These are phyloP conservation scores for Homarus gammarus DNA, from an alignment of 2,888 invertebrate species.

Conservation along the genomic window DNA sequence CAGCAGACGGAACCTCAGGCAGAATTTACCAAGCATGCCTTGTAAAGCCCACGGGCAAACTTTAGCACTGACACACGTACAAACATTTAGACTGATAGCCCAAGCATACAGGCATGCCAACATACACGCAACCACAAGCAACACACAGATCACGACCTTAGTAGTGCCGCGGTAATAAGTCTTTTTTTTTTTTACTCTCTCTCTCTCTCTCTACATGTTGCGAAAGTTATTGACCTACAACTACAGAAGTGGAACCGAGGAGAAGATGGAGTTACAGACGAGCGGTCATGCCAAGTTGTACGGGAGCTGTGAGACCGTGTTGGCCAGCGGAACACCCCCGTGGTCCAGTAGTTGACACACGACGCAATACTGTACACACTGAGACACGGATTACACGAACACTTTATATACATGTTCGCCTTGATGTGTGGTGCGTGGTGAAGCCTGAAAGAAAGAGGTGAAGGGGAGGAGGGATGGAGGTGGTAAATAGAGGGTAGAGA, in stretches of 20 bases:
- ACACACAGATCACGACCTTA: conserved; percentile 16
- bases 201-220: neutral
- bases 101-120: neutral
- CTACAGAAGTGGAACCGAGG: neutral
- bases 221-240: neutral
- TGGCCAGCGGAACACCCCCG: neutral
- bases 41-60: conserved; percentile 1
- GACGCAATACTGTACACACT: neutral
- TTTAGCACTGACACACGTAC: neutral
- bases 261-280: neutral
- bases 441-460: conserved; percentile 1
- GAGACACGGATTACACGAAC: neutral
- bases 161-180: neutral
- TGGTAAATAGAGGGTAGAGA: neutral
- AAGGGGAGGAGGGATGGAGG: neutral
- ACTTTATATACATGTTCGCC: neutral
- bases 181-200: neutral
- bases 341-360: neutral
- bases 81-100: neutral
- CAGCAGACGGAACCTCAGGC: neutral
- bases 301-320: too few relatives aligned
- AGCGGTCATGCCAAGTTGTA: neutral
- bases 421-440: neutral
- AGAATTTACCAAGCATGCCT: neutral
- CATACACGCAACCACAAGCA: conserved; percentile 19